Conservation (phyloP, 2,888 invertebrate species). For the Rhaphigaster nebulosa region DNA sequence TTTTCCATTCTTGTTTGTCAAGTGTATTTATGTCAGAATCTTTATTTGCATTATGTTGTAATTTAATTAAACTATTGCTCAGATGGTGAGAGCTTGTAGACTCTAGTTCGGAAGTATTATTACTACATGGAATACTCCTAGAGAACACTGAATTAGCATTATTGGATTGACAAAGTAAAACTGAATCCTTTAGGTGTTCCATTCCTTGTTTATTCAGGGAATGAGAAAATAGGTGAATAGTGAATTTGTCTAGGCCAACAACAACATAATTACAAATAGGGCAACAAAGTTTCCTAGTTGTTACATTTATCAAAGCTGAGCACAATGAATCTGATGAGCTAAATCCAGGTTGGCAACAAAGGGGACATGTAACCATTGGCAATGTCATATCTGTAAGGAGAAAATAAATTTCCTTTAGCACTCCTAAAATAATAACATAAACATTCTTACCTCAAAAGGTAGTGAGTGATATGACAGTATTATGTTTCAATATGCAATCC, state of each 20-base stretch:
- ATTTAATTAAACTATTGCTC: conserved; percentile 59
- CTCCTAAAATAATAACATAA: background rate
- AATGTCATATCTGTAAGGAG: conserved; percentile 62
- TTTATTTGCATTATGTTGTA: conserved; percentile 33
- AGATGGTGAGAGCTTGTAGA: background rate
- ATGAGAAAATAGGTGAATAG: conserved; percentile 86
- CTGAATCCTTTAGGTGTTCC: background rate
- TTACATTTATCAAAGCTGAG: conserved; percentile 80
- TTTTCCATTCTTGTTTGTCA: conserved; percentile 27
- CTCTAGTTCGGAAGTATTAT: background rate
- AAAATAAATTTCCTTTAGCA: background rate
- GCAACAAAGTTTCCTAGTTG: conserved; percentile 81
- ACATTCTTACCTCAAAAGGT: conserved; percentile 27
- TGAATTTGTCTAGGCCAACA: conserved; percentile 84
- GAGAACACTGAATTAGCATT: conserved; percentile 48
- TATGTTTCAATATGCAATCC: conserved; percentile 40
- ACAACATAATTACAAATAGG: conserved; percentile 84
- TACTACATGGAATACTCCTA: conserved; percentile 56
- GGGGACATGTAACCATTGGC: conserved; percentile 78
- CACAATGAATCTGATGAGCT: conserved; percentile 79
- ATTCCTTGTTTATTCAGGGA: conserved; percentile 68
- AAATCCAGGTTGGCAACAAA: conserved; percentile 83
- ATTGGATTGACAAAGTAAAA: conserved; percentile 39
- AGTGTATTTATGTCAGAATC: background rate
- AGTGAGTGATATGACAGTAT: conserved; percentile 25